A percentile compares a stretch with the other conserved stretches of the same genome.
Evolutionary conservation across 2,113 vertebrate genomes (phyloP).

Genomic region (Asarcornis scutulata): DNA sequence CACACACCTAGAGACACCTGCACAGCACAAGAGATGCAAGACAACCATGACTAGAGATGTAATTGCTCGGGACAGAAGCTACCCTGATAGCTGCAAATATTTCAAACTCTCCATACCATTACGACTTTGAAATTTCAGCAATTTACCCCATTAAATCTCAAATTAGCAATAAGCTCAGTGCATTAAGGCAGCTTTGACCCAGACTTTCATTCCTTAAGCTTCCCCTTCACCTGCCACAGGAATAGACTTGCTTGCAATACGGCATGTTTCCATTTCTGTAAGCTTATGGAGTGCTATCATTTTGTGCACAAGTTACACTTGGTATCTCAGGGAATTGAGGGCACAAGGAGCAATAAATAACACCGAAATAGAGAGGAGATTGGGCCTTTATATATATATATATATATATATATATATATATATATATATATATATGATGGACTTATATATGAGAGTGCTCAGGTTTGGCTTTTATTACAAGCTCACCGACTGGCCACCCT

Average conservation of each 20-base stretch:
- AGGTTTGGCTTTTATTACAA: neutral
- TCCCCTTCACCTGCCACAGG: neutral
- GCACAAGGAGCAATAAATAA: neutral
- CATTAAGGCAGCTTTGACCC: rapidly evolving
- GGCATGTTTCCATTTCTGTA: neutral
- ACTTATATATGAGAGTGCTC: neutral
- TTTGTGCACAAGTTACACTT: neutral
- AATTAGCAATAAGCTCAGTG: neutral
- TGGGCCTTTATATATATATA: neutral
- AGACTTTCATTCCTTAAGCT: neutral
- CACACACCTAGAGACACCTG: rapidly evolving
- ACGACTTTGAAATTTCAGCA: neutral
- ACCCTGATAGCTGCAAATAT: neutral
- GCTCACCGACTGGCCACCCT: neutral
- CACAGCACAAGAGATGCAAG: neutral
- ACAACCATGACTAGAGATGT: neutral
- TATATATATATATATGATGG: rapidly evolving
- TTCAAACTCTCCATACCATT: neutral
- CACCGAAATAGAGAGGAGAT: neutral
- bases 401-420: neutral
- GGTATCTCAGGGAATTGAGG: neutral
- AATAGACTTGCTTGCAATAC: neutral
- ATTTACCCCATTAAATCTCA: neutral
- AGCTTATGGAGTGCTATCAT: neutral
- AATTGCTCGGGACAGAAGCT: neutral